Evolutionary conservation across 2,888 invertebrate genomes (phyloP).

Genomic region (Drosophila melanosoma): DNA sequence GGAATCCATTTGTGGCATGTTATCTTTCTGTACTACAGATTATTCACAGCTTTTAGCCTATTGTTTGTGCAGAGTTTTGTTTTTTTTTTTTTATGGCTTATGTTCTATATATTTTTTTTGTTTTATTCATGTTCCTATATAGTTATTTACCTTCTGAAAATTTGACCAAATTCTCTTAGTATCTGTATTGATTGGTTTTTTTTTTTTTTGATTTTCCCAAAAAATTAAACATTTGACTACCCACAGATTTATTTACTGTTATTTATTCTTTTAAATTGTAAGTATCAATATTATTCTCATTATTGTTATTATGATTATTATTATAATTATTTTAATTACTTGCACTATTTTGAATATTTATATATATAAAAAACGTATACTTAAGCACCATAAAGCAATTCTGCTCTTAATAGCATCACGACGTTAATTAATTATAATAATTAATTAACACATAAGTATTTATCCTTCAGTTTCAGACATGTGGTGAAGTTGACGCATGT

Average conservation of each 20-base stretch:
- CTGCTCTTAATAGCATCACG: background rate
- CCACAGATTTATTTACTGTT: background rate
- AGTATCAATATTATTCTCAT: background rate
- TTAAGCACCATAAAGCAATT: background rate
- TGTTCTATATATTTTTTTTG: background rate
- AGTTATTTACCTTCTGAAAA: too few species aligned
- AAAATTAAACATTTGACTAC: background rate
- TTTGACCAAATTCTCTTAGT: background rate
- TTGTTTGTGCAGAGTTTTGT: background rate
- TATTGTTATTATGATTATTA: background rate
- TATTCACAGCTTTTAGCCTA: background rate
- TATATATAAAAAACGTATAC: background rate
- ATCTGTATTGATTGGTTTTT: background rate
- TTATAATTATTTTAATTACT: background rate
- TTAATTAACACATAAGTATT: slow-evolving; percentile 3
- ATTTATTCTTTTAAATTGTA: background rate
- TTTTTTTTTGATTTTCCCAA: background rate
- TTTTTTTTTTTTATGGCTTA: background rate
- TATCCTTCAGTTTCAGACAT: slow-evolving; percentile 26
- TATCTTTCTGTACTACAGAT: background rate
- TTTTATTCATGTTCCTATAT: too few species aligned
- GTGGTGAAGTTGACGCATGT: slow-evolving; percentile 14
- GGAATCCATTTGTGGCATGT: background rate
- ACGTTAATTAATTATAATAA: slow-evolving; percentile 23
- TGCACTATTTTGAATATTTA: background rate